Evolutionary conservation across 2,888 invertebrate species (phyloP).

Genomic region (Idaea straminata): DNA sequence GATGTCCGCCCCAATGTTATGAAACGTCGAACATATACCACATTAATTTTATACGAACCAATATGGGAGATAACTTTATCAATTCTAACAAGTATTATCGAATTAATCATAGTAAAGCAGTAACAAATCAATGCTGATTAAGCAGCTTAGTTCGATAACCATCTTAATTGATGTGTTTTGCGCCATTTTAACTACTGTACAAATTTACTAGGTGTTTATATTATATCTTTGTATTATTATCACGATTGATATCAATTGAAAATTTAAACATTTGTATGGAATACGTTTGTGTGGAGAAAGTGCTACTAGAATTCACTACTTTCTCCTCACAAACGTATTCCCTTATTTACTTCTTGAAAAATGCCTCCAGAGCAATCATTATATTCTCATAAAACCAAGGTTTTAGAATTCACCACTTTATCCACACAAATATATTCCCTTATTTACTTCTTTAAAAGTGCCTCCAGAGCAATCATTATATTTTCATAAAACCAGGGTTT

Average conservation of each 20-base stretch:
- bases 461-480: too few species aligned
- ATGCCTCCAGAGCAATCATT: too few species aligned
- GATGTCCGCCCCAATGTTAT: constrained; percentile 30
- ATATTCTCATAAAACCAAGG: too few species aligned
- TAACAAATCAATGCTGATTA: constrained; percentile 50
- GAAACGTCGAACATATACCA: constrained; percentile 25
- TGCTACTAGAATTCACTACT: too few species aligned
- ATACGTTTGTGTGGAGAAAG: too few species aligned
- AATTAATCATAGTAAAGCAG: constrained; percentile 33
- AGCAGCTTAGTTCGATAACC: constrained; percentile 30
- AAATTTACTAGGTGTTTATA: constrained; percentile 19
- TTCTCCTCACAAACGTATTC: too few species aligned
- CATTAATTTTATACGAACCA: constrained; percentile 40
- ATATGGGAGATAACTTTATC: constrained; percentile 39
- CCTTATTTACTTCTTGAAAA: too few species aligned
- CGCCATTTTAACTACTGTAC: constrained; percentile 28
- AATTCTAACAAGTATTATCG: constrained; percentile 20
- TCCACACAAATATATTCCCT: too few species aligned
- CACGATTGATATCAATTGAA: not conserved
- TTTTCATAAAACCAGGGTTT: too few species aligned
- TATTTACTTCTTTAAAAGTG: too few species aligned
- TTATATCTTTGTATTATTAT: constrained; percentile 10
- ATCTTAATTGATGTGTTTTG: constrained; percentile 52
- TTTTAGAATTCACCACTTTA: too few species aligned
- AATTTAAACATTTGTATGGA: too few species aligned